Percentiles rank a stretch among this genome's conserved stretches.
Conservation (phyloP, 2,888 invertebrate species). For the Sipunculus nudus region DNA sequence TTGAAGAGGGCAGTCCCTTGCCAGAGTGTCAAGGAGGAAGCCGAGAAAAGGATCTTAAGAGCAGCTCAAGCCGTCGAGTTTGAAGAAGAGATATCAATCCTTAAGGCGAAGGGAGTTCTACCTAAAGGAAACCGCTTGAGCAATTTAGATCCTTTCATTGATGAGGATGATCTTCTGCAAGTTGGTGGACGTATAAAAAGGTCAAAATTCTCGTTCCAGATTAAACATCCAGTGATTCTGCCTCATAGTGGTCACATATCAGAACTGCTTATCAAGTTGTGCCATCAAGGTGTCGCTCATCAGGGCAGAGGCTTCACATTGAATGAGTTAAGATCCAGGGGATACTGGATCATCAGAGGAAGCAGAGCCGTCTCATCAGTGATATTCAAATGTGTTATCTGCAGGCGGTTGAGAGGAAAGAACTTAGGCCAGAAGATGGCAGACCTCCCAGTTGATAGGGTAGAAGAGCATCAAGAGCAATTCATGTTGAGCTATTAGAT, state of each 20-base stretch:
- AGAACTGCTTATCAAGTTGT: slow-evolving; percentile 26
- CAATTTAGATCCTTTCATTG: slow-evolving; percentile 24
- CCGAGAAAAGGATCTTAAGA: too few relatives aligned
- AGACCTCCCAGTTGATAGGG: slow-evolving; percentile 37
- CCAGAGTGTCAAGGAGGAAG: too few relatives aligned
- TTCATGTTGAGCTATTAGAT: slow-evolving; percentile 43
- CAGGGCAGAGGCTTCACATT: slow-evolving; percentile 39
- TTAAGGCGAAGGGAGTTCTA: too few relatives aligned
- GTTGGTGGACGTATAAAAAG: slow-evolving; percentile 28
- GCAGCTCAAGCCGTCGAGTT: too few relatives aligned
- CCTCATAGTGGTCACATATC: slow-evolving; percentile 14
- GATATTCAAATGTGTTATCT: slow-evolving; percentile 19
- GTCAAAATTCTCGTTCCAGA: too few relatives aligned
- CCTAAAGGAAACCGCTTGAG: not conserved
- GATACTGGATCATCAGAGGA: slow-evolving; percentile 22
- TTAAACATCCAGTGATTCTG: slow-evolving; percentile 25
- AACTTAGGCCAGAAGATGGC: slow-evolving; percentile 27
- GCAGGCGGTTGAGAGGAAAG: slow-evolving; percentile 12
- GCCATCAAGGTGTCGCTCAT: slow-evolving; percentile 33
- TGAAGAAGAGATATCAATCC: too few relatives aligned
- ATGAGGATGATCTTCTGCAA: slow-evolving; percentile 23
- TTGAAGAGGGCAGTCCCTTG: too few relatives aligned
- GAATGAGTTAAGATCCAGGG: slow-evolving; percentile 34
- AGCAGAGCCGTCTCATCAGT: slow-evolving; percentile 1
- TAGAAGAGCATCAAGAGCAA: slow-evolving; percentile 36